phyloP scores from a whole-genome alignment of 2,797 vertebrate species.

The Novumbra hubbsi region DNA sequence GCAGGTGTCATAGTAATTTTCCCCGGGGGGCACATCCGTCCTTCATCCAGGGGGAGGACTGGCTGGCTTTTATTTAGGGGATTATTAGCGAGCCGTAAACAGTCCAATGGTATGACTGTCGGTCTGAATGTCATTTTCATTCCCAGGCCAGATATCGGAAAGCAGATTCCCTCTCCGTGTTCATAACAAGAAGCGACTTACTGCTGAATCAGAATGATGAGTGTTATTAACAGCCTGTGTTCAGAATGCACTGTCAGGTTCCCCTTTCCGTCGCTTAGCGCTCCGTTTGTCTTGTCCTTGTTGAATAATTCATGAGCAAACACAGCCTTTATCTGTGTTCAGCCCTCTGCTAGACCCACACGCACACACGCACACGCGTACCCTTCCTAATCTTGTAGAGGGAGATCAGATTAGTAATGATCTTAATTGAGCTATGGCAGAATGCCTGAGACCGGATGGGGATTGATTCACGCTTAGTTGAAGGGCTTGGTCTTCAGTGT shows the following conservation, averaged over 20 bases:
- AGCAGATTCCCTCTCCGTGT: background rate
- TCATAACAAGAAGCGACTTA: background rate
- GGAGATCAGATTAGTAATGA: conserved; percentile 26
- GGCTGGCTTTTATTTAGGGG: too few species aligned
- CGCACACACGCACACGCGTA: background rate
- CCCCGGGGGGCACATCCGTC: too few species aligned
- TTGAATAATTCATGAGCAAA: conserved; percentile 66
- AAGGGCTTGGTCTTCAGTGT: background rate
- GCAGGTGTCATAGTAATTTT: too few species aligned
- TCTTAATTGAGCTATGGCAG: conserved; percentile 31
- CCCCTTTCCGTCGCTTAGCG: conserved; percentile 20
- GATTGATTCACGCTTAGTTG: conserved; percentile 15
- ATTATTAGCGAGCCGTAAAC: too few species aligned
- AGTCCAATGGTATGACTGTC: too few species aligned
- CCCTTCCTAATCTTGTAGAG: background rate
- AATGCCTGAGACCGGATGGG: conserved; percentile 8
- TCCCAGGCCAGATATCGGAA: background rate
- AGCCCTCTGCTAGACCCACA: conserved; percentile 27
- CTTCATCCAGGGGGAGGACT: too few species aligned
- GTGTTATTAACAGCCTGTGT: conserved; percentile 1
- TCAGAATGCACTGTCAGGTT: conserved; percentile 45
- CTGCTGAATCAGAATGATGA: conserved; percentile 10
- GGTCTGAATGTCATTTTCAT: too few species aligned
- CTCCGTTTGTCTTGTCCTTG: conserved; percentile 60
- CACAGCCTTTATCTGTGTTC: conserved; percentile 49